Conservation (phyloP, 2,797 vertebrate species). For the Psittacula echo region DNA sequence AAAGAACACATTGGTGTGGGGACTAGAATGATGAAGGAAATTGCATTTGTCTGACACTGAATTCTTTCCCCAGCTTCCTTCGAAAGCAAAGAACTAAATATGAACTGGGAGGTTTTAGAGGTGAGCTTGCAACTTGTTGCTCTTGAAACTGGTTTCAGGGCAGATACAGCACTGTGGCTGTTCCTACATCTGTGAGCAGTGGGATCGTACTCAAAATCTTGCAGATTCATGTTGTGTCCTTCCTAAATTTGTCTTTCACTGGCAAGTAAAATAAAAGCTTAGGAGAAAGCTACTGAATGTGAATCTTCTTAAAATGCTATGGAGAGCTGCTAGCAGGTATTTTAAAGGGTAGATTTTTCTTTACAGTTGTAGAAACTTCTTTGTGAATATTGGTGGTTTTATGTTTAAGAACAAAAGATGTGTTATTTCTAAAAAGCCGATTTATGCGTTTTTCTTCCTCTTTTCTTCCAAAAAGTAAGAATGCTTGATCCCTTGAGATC, state of each 20-base stretch:
- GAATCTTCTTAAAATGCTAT: background rate
- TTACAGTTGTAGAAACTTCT: background rate
- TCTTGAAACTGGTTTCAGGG: background rate
- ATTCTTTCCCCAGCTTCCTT: background rate
- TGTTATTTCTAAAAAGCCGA: constrained; percentile 4
- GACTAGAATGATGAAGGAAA: background rate
- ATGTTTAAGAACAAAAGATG: background rate
- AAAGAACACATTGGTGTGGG: background rate
- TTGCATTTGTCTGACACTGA: constrained; percentile 6
- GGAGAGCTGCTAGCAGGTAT: background rate
- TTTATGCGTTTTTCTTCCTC: background rate
- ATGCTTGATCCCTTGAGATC: background rate
- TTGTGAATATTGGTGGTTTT: background rate
- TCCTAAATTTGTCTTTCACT: constrained; percentile 26
- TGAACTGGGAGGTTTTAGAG: background rate
- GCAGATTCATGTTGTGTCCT: constrained; percentile 26
- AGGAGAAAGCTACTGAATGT: background rate
- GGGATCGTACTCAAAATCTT: constrained; percentile 14
- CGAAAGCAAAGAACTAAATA: background rate
- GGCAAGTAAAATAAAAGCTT: constrained; percentile 10
- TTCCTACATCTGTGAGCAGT: background rate
- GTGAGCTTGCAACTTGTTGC: constrained; percentile 35
- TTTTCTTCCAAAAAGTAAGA: background rate
- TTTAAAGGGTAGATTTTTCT: background rate
- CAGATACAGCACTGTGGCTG: background rate